Percentiles rank a stretch among this genome's conserved stretches.
Evolutionary conservation across 2,888 invertebrate genomes (phyloP).

Genomic region (Athetis lepigone): DNA sequence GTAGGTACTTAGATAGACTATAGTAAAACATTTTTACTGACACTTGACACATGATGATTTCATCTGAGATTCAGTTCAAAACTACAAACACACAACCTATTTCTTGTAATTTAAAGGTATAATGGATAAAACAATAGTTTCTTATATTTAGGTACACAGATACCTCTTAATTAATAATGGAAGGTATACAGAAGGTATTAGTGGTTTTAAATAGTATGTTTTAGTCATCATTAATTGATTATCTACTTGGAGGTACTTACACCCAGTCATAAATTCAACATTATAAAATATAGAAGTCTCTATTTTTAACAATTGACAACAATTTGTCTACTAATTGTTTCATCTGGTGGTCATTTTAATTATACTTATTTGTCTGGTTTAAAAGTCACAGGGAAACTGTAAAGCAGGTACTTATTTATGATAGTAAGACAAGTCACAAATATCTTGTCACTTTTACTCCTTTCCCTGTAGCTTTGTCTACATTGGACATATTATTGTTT

Average conservation of each 20-base stretch:
- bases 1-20: constrained; percentile 25
- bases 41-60: constrained; percentile 30
- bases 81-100: constrained; percentile 34
- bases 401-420: neutral
- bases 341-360: constrained; percentile 68
- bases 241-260: constrained; percentile 62
- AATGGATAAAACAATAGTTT: constrained; percentile 40
- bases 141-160: constrained; percentile 29
- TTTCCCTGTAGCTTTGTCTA: constrained; percentile 42
- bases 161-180: constrained; percentile 37
- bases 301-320: constrained; percentile 83
- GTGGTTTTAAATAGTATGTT: constrained; percentile 45
- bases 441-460: constrained; percentile 1
- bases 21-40: constrained; percentile 33
- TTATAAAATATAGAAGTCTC: constrained; percentile 72
- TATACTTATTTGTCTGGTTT: constrained; percentile 42
- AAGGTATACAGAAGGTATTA: constrained; percentile 50
- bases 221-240: constrained; percentile 25
- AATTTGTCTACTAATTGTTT: constrained; percentile 71
- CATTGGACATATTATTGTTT: constrained; percentile 17
- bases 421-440: neutral
- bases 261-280: constrained; percentile 69
- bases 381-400: constrained; percentile 51
- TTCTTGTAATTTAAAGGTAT: constrained; percentile 21
- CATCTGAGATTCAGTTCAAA: constrained; percentile 54